These are phyloP conservation scores for Hippopotamyrus pictus DNA, from an alignment of 2,797 vertebrate species.

Conservation along the genomic window DNA sequence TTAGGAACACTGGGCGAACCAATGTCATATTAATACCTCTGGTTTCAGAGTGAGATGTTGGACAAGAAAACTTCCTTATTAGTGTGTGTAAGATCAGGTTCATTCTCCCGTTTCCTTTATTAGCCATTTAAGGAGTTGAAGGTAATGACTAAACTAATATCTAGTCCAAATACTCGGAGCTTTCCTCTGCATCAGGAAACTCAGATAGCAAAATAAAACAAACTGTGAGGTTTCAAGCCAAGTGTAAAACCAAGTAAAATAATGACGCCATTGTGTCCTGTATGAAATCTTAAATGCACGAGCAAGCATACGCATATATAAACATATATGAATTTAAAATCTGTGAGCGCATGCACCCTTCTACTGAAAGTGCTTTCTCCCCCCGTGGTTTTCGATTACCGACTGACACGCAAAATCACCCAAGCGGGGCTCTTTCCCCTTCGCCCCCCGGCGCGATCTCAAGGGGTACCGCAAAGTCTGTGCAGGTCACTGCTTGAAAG, in stretches of 20 bases:
- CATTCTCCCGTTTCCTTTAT: not conserved
- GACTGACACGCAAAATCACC: not conserved
- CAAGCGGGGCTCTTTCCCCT: not conserved
- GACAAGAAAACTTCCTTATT: not conserved
- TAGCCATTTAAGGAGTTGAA: not conserved
- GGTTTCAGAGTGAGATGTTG: not conserved
- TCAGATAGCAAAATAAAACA: not conserved
- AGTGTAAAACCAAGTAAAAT: not conserved
- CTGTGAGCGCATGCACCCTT: not conserved
- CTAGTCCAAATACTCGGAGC: not conserved
- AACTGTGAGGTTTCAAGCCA: not conserved
- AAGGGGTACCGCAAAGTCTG: not conserved
- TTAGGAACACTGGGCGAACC: not conserved
- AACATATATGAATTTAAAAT: not conserved
- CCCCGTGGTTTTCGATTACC: not conserved
- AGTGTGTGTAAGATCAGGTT: not conserved
- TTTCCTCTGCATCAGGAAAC: not conserved
- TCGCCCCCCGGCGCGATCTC: not conserved
- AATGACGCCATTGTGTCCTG: not conserved
- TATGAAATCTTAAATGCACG: not conserved
- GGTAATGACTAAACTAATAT: not conserved
- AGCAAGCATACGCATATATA: not conserved
- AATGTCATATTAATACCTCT: not conserved
- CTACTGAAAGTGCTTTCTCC: not conserved
- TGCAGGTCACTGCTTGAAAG: not conserved